Evolutionary conservation across 2,888 invertebrate genomes (phyloP), one percentile per base, ranked within the genome.

Genomic region (Cremastinae sp.): DNA sequence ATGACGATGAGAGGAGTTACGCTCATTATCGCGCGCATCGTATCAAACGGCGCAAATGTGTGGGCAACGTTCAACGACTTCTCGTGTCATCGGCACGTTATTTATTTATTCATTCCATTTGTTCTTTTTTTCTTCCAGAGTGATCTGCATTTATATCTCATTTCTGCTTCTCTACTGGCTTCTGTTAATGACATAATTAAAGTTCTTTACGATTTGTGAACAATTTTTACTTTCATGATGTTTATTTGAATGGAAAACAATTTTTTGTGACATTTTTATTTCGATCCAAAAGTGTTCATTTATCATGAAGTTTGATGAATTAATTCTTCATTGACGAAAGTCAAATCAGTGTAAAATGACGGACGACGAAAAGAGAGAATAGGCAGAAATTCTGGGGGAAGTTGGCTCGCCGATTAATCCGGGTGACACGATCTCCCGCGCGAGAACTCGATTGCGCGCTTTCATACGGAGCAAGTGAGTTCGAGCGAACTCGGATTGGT

Each of bases 321-420:
- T n/a, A n/a, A n/a, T n/a, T n/a, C n/a, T n/a, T n/a, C n/a, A n/a
- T n/a, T n/a, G n/a, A n/a, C n/a, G n/a, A n/a, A n/a, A n/a, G n/a
- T n/a, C n/a, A n/a, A n/a, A n/a, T n/a, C n/a, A n/a, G n/a, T n/a
- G n/a, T n/a, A n/a, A n/a, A n/a, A n/a, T n/a, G n/a, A n/a, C n/a
- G n/a, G n/a, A n/a, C n/a, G n/a, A n/a, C n/a, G n/a, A n/a, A n/a
- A n/a, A 22, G 28, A 28, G 28, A 28, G 5, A 28, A 35, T 0
- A 16, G 18, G 22, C 39, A 10, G 9, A 18, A n/a, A 45, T 28
- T 43, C 39, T 45, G 3, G 53, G 47, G 45, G 58, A 55, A 65
- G 51, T 39, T 59, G 68, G 45, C 56, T 65, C 14, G 61, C 61
- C 78, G 75, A 78, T 78, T 75, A 78, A 61, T 65, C 49, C 72